Conservation (phyloP, 2,888 invertebrate genomes). For the Cataglyphis rosenhaueri region DNA sequence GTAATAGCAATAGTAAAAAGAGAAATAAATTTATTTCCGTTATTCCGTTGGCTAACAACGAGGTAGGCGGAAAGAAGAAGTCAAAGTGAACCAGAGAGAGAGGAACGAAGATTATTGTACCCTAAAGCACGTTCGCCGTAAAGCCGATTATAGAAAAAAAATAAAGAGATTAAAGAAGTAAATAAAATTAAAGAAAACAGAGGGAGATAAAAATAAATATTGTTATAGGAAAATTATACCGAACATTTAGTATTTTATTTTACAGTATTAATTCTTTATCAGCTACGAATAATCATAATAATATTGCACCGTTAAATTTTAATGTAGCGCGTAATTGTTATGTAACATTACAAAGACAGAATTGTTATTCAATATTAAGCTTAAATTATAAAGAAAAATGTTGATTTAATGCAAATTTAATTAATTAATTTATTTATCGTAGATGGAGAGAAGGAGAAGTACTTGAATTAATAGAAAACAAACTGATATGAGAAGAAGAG, state of each 20-base stretch:
- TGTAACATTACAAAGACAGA: not conserved
- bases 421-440: not conserved
- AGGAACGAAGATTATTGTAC: conserved; percentile 25
- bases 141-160: conserved; percentile 9
- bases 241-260: not conserved
- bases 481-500: not conserved
- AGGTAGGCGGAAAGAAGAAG: conserved; percentile 8
- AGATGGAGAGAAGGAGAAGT: not conserved
- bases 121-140: not conserved
- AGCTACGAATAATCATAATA: not conserved
- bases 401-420: not conserved
- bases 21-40: conserved; percentile 47
- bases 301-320: not conserved
- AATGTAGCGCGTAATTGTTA: not conserved
- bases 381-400: not conserved
- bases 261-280: not conserved
- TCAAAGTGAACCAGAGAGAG: conserved; percentile 35
- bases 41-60: conserved; percentile 41
- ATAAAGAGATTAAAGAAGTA: conserved; percentile 22
- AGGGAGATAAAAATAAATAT: conserved; percentile 30
- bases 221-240: not conserved
- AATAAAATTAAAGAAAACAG: conserved; percentile 25
- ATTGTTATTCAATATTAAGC: not conserved
- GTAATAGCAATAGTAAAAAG: conserved; percentile 23
- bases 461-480: not conserved